These are phyloP conservation scores for Bostrychus sinensis DNA, from an alignment of 2,113 vertebrate species.

Conservation along the genomic window DNA sequence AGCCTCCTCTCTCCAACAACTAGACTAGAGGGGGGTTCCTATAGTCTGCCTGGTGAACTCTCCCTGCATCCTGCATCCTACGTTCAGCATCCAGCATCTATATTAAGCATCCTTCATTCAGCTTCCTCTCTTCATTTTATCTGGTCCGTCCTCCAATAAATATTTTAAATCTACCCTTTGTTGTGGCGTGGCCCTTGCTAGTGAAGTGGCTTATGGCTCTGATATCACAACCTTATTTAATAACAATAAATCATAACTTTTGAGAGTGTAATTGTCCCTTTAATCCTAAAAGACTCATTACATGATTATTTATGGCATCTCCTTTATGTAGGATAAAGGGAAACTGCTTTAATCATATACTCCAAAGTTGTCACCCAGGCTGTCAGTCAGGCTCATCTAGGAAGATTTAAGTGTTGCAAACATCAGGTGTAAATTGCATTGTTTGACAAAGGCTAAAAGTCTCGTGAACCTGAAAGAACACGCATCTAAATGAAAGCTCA, in stretches of 20 bases:
- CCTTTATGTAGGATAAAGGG: slow-evolving; percentile 8
- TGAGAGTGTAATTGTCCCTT: not conserved
- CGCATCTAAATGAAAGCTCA: slow-evolving; percentile 47
- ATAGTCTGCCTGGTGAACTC: too few species aligned
- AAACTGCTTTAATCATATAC: slow-evolving; percentile 17
- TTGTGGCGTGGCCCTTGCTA: too few species aligned
- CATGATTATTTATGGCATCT: not conserved
- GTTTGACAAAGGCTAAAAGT: slow-evolving; percentile 23
- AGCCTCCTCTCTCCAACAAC: too few species aligned
- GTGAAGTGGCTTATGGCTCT: too few species aligned
- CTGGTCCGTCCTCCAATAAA: too few species aligned
- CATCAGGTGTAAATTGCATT: slow-evolving; percentile 14
- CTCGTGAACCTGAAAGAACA: slow-evolving; percentile 16
- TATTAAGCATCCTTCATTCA: too few species aligned
- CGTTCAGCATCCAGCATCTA: too few species aligned
- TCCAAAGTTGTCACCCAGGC: slow-evolving; percentile 9
- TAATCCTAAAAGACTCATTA: slow-evolving; percentile 3
- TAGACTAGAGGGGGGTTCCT: too few species aligned
- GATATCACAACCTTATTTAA: not conserved
- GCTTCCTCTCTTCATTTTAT: too few species aligned
- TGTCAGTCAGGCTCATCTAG: not conserved
- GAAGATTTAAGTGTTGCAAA: slow-evolving; percentile 1
- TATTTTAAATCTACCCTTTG: too few species aligned
- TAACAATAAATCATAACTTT: slow-evolving; percentile 1
- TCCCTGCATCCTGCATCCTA: too few species aligned